phyloP scores from a whole-genome alignment of 2,797 vertebrate species.

The Girardinus metallicus region DNA sequence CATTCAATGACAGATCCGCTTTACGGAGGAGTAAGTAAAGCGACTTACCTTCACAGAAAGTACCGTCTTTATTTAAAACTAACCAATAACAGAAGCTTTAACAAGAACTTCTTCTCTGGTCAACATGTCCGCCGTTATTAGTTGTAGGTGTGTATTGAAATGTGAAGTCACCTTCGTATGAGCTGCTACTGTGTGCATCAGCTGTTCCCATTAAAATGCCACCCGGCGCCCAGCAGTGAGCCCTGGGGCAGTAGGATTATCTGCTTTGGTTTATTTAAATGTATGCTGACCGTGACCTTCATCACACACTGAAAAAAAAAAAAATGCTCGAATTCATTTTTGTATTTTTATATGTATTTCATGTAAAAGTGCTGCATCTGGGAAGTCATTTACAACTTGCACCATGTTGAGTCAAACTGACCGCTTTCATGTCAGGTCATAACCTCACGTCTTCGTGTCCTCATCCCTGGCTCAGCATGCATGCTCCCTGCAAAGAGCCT shows the following conservation, averaged over 20 bases:
- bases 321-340: not conserved
- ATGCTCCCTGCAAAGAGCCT: slow-evolving; percentile 9
- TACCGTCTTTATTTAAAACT: not conserved
- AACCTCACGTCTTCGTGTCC: not conserved
- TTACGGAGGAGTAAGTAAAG: slow-evolving; percentile 2
- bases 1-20: not conserved
- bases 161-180: slow-evolving; percentile 35
- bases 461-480: slow-evolving; percentile 1
- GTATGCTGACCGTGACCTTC: slow-evolving; percentile 46
- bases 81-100: not conserved
- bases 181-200: slow-evolving; percentile 26
- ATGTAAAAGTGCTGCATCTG: not conserved
- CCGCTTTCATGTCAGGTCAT: not conserved
- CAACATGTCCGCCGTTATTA: not conserved
- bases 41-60: slow-evolving; percentile 12
- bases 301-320: not conserved
- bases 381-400: not conserved
- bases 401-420: not conserved
- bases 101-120: not conserved
- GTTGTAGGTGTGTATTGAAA: not conserved
- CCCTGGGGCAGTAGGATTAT: slow-evolving; percentile 44
- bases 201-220: slow-evolving; percentile 44
- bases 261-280: slow-evolving; percentile 30
- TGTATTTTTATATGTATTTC: not conserved
- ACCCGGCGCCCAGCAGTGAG: slow-evolving; percentile 35